phyloP scores from a whole-genome alignment of 2,113 vertebrate genomes.

The Epinephelus cyanopodus region DNA sequence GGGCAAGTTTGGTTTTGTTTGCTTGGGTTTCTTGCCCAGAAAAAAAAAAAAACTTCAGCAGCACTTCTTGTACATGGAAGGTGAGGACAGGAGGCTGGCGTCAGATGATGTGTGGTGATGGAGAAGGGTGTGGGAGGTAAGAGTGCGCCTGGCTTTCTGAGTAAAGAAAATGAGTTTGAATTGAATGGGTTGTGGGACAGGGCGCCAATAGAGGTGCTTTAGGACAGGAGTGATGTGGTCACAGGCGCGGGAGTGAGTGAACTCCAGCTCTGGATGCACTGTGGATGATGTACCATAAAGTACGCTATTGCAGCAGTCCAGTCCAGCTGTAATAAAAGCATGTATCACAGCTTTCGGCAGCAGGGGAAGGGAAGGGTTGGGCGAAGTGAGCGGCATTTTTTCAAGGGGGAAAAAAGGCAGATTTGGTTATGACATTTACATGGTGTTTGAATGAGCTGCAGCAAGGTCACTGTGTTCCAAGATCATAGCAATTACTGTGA shows the following conservation, averaged over 20 bases:
- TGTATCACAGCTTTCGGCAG: background rate
- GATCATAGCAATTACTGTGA: background rate
- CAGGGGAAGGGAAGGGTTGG: background rate
- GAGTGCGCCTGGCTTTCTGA: background rate
- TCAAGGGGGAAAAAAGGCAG: background rate
- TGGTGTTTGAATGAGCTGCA: slow-evolving; percentile 13
- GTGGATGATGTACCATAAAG: background rate
- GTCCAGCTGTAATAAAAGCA: background rate
- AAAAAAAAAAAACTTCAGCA: background rate
- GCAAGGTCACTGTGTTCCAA: background rate
- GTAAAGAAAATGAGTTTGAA: background rate
- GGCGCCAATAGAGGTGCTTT: no score
- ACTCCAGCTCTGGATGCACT: background rate
- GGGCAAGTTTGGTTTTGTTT: background rate
- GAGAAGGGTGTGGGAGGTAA: background rate
- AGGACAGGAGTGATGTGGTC: background rate
- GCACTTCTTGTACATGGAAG: background rate
- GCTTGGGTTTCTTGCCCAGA: background rate
- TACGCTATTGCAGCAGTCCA: background rate
- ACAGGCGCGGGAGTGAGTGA: background rate
- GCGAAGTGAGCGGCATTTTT: background rate
- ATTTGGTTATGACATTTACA: background rate
- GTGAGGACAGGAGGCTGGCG: background rate
- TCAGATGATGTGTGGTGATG: background rate
- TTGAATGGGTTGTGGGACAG: background rate